Conservation (phyloP, 2,113 vertebrate species). For the Platichthys flesus region DNA sequence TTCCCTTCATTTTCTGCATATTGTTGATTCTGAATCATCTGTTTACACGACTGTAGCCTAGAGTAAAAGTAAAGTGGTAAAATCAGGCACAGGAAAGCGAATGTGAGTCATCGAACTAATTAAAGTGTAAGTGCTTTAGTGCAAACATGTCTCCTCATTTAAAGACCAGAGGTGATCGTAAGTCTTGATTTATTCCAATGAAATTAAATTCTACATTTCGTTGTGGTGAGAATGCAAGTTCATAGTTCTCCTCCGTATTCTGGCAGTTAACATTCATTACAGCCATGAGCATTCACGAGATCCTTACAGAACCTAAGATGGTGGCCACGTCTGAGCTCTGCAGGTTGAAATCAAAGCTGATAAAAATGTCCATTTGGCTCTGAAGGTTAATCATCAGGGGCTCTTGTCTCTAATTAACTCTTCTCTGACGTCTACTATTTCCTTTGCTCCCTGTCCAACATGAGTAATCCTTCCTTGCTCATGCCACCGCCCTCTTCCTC, state of each 20-base stretch:
- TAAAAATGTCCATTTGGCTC: conserved; percentile 16
- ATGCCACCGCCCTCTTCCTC: too few relatives aligned
- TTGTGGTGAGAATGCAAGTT: too few relatives aligned
- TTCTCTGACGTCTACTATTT: too few relatives aligned
- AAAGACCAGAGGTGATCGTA: not conserved
- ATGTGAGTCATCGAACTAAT: not conserved
- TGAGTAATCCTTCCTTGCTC: not conserved
- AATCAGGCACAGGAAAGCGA: conserved; percentile 3
- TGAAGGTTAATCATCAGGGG: not conserved
- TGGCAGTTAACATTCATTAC: conserved; percentile 1
- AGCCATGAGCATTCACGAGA: not conserved
- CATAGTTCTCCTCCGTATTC: not conserved
- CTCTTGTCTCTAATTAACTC: too few relatives aligned
- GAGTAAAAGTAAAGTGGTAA: not conserved
- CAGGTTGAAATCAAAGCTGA: conserved; percentile 4
- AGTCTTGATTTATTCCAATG: not conserved
- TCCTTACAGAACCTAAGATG: not conserved
- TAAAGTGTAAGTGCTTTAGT: conserved; percentile 1
- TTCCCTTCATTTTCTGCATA: not conserved
- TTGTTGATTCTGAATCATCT: not conserved
- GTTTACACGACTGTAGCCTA: not conserved
- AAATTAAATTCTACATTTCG: not conserved
- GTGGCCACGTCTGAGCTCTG: conserved; percentile 5
- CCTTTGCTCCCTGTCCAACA: not conserved
- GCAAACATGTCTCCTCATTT: not conserved